A percentile compares a stretch with the other conserved stretches of the same genome.
These are phyloP conservation scores for Sylvia borin DNA, from an alignment of 2,797 vertebrate species.

Conservation along the genomic window DNA sequence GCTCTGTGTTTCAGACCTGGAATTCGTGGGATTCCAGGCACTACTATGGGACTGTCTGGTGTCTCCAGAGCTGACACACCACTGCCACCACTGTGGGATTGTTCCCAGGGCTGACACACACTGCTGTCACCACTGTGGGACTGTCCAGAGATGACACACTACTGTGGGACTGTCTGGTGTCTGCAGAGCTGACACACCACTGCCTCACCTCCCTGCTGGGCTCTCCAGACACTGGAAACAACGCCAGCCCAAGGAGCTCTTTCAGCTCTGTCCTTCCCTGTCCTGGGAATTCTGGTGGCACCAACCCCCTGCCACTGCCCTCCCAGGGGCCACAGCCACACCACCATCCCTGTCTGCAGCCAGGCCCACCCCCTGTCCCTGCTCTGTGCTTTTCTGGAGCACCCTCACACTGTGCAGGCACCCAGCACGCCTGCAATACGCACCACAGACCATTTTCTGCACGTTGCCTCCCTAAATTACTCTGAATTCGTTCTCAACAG, in stretches of 20 bases:
- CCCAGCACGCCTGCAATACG: background rate
- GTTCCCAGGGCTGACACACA: background rate
- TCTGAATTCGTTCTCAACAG: background rate
- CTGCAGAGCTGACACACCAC: background rate
- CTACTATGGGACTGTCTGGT: background rate
- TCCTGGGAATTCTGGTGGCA: background rate
- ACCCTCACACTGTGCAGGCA: rapidly evolving
- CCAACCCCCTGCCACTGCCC: background rate
- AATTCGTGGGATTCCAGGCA: background rate
- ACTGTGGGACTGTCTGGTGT: background rate
- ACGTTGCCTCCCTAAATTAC: background rate
- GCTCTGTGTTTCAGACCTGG: background rate
- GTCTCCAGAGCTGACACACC: too few relatives aligned
- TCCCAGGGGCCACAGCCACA: background rate
- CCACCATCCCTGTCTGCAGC: background rate
- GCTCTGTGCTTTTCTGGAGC: background rate
- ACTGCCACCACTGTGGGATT: too few relatives aligned
- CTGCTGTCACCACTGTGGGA: background rate
- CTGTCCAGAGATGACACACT: too few relatives aligned
- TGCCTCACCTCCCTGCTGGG: background rate
- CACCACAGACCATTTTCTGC: background rate
- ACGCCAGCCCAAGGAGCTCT: background rate
- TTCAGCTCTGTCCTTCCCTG: rapidly evolving
- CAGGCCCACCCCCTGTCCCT: background rate
- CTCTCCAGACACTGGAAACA: background rate